Percentiles rank a stretch among this genome's conserved stretches.
Conservation (phyloP, 2,797 vertebrate genomes). For the Nasua narica region DNA sequence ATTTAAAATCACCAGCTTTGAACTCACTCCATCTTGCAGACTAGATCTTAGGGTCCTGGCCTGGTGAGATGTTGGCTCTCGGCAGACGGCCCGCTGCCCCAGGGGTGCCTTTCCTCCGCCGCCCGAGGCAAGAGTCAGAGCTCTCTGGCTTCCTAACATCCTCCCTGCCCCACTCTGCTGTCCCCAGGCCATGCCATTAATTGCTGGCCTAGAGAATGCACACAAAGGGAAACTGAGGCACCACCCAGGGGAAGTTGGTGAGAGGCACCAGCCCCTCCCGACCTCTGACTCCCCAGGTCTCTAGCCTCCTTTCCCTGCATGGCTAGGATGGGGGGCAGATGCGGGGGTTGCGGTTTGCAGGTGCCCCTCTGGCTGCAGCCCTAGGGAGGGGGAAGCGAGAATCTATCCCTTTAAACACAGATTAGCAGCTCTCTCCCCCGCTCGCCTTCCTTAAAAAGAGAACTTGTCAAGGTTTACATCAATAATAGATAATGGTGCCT, state of each 20-base stretch:
- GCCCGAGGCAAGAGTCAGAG: not conserved
- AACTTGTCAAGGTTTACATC: constrained; percentile 85
- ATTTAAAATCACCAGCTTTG: not conserved
- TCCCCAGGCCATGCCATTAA: not conserved
- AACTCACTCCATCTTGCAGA: not conserved
- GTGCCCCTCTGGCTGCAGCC: not conserved
- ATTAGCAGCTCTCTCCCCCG: constrained; percentile 61
- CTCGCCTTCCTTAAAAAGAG: constrained; percentile 70
- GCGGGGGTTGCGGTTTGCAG: not conserved
- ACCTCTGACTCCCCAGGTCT: not conserved
- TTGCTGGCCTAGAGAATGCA: not conserved
- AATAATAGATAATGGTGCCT: constrained; percentile 86
- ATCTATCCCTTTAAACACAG: constrained; percentile 77
- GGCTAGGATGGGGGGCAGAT: rapidly evolving
- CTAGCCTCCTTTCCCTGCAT: not conserved
- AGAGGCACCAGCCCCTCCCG: not conserved
- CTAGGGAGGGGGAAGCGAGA: constrained; percentile 20
- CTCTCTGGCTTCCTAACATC: not conserved
- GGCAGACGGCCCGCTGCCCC: not conserved
- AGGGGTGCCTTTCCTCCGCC: rapidly evolving
- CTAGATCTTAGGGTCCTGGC: not conserved
- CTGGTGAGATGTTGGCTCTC: not conserved
- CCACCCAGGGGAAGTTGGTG: not conserved
- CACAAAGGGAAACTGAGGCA: not conserved
- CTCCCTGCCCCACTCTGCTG: rapidly evolving